These are phyloP conservation scores for Cyclura pinguis DNA, from an alignment of 2,797 vertebrate species.

Conservation along the genomic window DNA sequence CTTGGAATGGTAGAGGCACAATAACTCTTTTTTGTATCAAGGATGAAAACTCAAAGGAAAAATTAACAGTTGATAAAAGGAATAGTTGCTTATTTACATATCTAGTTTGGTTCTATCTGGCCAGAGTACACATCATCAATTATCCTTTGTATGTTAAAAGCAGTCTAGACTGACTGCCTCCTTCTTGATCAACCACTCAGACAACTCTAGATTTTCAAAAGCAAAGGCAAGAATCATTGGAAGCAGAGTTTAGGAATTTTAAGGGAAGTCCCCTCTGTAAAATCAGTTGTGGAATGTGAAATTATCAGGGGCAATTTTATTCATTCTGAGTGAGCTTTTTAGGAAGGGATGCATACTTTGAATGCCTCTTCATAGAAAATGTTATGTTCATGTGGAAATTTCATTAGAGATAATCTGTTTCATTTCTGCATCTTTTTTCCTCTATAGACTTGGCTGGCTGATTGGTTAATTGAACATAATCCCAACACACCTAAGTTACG, in stretches of 20 bases:
- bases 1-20: not conserved
- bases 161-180: slow-evolving; percentile 28
- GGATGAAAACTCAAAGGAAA: not conserved
- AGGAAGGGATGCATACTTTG: not conserved
- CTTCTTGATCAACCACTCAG: not conserved
- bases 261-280: not conserved
- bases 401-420: not conserved
- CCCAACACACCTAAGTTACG: slow-evolving; percentile 88
- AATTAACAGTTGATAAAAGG: slow-evolving; percentile 5
- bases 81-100: not conserved
- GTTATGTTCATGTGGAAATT: slow-evolving; percentile 3
- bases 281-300: not conserved
- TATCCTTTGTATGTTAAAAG: slow-evolving; percentile 34
- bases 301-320: slow-evolving; percentile 16
- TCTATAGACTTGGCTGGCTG: slow-evolving; percentile 91
- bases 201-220: slow-evolving; percentile 19
- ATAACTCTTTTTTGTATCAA: not conserved
- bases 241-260: slow-evolving; percentile 3
- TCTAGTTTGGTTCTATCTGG: slow-evolving; percentile 4
- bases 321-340: slow-evolving; percentile 3
- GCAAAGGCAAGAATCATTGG: slow-evolving; percentile 1
- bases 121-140: slow-evolving; percentile 9
- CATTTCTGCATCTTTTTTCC: slow-evolving; percentile 39
- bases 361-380: slow-evolving; percentile 10
- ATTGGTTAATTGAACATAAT: slow-evolving; percentile 93